Conservation (phyloP, 1,140 invertebrate species). For the Ephestia elutella region DNA sequence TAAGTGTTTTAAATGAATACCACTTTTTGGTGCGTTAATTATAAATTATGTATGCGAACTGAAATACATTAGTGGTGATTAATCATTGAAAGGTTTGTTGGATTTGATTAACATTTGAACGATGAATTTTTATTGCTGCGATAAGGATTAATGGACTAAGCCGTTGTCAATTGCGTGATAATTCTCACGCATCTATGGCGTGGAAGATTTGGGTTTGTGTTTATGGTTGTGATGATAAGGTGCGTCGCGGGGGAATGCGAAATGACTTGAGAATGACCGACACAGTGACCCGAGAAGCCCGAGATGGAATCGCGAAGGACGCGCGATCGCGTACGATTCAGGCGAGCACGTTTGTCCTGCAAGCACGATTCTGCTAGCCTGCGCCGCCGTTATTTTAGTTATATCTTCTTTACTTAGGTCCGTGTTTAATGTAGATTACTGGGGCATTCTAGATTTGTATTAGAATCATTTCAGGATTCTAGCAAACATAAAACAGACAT, state of each 20-base stretch:
- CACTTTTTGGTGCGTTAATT: background rate
- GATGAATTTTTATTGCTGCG: background rate
- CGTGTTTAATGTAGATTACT: too few species aligned
- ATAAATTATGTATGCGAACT: conserved; percentile 7
- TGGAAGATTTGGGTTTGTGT: background rate
- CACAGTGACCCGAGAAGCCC: conserved; percentile 6
- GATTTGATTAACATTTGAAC: background rate
- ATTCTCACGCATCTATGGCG: too few species aligned
- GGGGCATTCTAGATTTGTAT: too few species aligned
- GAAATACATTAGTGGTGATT: conserved; percentile 4
- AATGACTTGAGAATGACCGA: background rate
- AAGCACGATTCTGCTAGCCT: background rate
- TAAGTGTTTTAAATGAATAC: conserved; percentile 8
- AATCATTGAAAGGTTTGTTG: conserved; percentile 1
- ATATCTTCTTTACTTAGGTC: background rate
- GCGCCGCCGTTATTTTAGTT: background rate
- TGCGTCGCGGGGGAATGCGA: background rate
- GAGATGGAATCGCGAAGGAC: conserved; percentile 5
- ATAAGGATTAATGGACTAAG: background rate
- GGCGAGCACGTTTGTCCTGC: background rate
- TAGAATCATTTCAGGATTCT: too few species aligned
- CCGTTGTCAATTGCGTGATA: too few species aligned
- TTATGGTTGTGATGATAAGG: background rate
- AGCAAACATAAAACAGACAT: too few species aligned
- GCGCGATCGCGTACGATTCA: conserved; percentile 2